Evolutionary conservation across 2,797 vertebrate genomes (phyloP), one percentile per base, ranked within the genome.

Genomic region (Cacajao melanocephalus): DNA sequence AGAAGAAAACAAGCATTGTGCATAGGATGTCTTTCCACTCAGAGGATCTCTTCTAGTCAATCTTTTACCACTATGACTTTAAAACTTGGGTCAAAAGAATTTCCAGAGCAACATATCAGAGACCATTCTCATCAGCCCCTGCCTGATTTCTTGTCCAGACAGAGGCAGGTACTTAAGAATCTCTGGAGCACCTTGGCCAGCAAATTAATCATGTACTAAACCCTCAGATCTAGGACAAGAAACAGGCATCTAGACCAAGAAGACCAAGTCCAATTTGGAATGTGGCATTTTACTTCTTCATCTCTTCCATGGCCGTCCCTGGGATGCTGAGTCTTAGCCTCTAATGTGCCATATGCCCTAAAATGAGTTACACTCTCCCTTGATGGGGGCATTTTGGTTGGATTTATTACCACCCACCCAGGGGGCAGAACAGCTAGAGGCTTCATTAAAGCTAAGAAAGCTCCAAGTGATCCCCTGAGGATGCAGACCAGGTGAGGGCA

Each of bases 71-170:
- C 15, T 33, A 36, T 19, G 57, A 72, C 46, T 75, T 95, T 52
- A 79, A 85, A 84, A 90, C 8, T n/a, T 72, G 9, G 80, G 33
- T 36, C 76, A 57, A 73, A 92, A 89, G 39, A 75, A 83, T 64
- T 94, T 95, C 48, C 83, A 97, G 41, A 87, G n/a, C 57, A 67
- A 30, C 14, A 64, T 94, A 58, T 96, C 48, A 93, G 57, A 91
- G 33, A 70, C 72, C 24, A 67, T 33, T n/a, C 52, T 96, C 36
- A 89, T 75, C 5, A 48, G 73, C 76, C 96, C 90, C 0, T 73
- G 48, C 48, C 91, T 75, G 5, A 84, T n/a, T 79, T 67, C 48
- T 4, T 61, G 28, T 36, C 79, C 30, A 73, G 48, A 73, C 30
- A 88, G 15, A 87, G 15, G 28, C 30, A 84, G 26, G 22, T 93